Percentiles rank a stretch among this genome's conserved stretches.
Evolutionary conservation across 2,888 invertebrate genomes (phyloP).

Genomic region (Cheiracanthium punctorium): DNA sequence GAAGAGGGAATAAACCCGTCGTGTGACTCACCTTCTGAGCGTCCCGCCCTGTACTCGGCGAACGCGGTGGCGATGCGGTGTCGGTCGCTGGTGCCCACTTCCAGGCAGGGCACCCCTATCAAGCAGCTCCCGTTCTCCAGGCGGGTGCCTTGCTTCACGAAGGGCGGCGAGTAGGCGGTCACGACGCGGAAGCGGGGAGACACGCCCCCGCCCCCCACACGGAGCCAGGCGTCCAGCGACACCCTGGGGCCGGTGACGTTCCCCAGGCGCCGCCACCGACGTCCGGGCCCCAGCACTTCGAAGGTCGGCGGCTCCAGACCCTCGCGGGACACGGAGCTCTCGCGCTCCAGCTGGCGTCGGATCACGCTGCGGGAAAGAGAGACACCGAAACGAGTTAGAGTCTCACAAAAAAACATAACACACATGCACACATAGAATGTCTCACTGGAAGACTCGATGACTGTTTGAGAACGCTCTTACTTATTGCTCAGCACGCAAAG

Average conservation of each 20-base stretch:
- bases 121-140: constrained; percentile 78
- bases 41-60: constrained; percentile 74
- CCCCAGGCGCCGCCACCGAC: constrained; percentile 77
- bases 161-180: constrained; percentile 92
- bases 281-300: constrained; percentile 79
- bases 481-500: too few species aligned
- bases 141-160: constrained; percentile 88
- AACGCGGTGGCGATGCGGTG: constrained; percentile 74
- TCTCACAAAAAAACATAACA: too few species aligned
- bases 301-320: constrained; percentile 76
- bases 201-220: background rate
- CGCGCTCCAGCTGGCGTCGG: constrained; percentile 44
- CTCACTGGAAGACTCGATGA: too few species aligned
- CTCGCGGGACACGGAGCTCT: constrained; percentile 57
- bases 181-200: constrained; percentile 86
- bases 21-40: constrained; percentile 69
- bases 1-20: too few species aligned
- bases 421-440: too few species aligned
- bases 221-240: constrained; percentile 86
- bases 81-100: constrained; percentile 72
- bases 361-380: constrained; percentile 26
- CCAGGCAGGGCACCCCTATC: constrained; percentile 77
- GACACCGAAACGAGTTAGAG: too few species aligned
- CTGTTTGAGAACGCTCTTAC: too few species aligned
- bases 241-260: constrained; percentile 79